These are phyloP conservation scores for Stegodyphus mimosarum DNA, from an alignment of 1,140 invertebrate genomes.

Conservation along the genomic window DNA sequence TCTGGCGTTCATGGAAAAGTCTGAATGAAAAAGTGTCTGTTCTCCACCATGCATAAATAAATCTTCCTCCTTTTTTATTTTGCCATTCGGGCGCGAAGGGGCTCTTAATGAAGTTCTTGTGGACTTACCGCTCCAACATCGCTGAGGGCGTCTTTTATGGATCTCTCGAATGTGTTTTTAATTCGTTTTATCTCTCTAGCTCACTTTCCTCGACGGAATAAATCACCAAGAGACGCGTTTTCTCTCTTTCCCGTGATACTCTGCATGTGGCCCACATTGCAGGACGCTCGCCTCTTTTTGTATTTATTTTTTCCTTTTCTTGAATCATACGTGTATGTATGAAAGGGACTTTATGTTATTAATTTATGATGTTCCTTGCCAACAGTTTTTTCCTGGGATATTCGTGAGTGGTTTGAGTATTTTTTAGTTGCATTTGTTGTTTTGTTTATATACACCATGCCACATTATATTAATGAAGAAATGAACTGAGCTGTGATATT, in stretches of 20 bases:
- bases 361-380: too few species aligned
- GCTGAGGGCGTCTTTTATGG: conserved; percentile 22
- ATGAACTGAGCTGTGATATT: too few species aligned
- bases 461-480: too few species aligned
- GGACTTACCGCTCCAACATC: background rate
- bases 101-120: conserved; percentile 50
- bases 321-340: background rate
- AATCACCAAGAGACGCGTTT: conserved; percentile 6
- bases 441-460: too few species aligned
- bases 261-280: background rate
- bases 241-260: background rate
- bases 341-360: too few species aligned
- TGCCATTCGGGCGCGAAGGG: background rate
- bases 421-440: too few species aligned
- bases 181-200: conserved; percentile 45
- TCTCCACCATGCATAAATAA: too few species aligned
- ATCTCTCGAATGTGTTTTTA: conserved; percentile 48
- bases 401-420: too few species aligned
- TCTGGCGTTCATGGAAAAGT: too few species aligned
- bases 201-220: conserved; percentile 2
- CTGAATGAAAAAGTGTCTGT: too few species aligned
- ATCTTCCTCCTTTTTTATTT: background rate
- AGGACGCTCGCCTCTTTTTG: background rate
- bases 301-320: background rate
- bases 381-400: too few species aligned